A percentile compares a stretch with the other conserved stretches of the same genome.
Conservation (phyloP, 2,888 invertebrate species). For the Agrotis exclamationis region DNA sequence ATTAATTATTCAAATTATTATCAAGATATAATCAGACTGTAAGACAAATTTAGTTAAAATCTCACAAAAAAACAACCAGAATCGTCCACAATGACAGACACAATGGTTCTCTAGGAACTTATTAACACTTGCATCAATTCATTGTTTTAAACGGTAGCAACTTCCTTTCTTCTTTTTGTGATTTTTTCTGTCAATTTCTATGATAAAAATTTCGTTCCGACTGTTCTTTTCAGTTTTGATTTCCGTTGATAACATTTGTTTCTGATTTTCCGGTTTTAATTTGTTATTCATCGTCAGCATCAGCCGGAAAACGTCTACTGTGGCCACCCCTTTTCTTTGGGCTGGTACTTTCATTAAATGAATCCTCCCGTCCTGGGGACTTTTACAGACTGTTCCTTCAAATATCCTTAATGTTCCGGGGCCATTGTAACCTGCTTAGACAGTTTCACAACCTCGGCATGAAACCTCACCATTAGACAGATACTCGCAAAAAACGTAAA, state of each 20-base stretch:
- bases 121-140: constrained; percentile 30
- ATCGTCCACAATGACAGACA: constrained; percentile 42
- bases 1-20: constrained; percentile 23
- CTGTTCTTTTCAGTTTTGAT: constrained; percentile 25
- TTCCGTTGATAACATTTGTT: constrained; percentile 20
- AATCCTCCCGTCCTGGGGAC: no score
- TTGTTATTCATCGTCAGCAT: background rate
- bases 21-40: constrained; percentile 40
- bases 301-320: no score
- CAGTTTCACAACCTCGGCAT: no score
- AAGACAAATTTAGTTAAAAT: constrained; percentile 26
- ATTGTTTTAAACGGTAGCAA: constrained; percentile 44
- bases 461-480: no score
- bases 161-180: constrained; percentile 38
- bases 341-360: no score
- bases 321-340: no score
- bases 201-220: constrained; percentile 22
- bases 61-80: constrained; percentile 31
- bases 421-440: no score
- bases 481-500: no score
- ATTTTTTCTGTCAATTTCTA: background rate
- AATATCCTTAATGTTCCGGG: no score
- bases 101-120: constrained; percentile 56
- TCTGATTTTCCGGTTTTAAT: constrained; percentile 3
- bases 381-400: no score